A percentile compares a stretch with the other conserved stretches of the same genome.
phyloP scores from a whole-genome alignment of 2,113 vertebrate genomes.

The Sturnira hondurensis region DNA sequence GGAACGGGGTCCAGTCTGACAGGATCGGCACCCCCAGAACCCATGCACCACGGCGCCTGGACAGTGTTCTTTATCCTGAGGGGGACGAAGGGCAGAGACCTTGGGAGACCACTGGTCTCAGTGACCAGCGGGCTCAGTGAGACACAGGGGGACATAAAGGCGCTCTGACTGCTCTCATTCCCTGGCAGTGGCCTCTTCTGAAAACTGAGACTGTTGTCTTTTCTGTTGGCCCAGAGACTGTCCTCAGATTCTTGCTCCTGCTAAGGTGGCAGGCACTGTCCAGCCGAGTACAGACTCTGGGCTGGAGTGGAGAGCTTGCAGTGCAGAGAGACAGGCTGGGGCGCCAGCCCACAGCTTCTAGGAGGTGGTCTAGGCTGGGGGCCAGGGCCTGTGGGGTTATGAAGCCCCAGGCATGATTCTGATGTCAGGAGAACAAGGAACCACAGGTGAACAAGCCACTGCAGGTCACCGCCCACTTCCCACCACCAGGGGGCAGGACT shows the following conservation, averaged over 20 bases:
- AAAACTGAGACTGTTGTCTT: background rate
- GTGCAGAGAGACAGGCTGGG: fast-evolving
- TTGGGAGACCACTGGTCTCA: too few species aligned
- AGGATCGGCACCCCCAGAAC: background rate
- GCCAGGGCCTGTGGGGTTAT: background rate
- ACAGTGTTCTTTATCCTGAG: background rate
- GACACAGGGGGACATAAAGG: background rate
- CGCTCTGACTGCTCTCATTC: fast-evolving
- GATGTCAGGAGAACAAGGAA: background rate
- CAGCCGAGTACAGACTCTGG: background rate
- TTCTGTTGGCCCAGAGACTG: background rate
- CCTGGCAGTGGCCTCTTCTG: background rate
- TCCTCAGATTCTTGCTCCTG: background rate
- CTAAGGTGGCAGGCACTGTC: fast-evolving
- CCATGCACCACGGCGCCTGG: background rate
- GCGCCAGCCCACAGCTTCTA: background rate
- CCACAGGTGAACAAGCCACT: fast-evolving
- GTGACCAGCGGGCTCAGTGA: background rate
- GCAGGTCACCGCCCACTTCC: background rate
- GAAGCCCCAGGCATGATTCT: background rate
- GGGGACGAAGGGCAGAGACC: too few species aligned
- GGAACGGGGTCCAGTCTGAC: background rate
- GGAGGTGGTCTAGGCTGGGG: background rate
- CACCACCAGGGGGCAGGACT: background rate
- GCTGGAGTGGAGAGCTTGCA: background rate